Conservation (phyloP, 2,113 vertebrate genomes). For the Ursus arctos region DNA sequence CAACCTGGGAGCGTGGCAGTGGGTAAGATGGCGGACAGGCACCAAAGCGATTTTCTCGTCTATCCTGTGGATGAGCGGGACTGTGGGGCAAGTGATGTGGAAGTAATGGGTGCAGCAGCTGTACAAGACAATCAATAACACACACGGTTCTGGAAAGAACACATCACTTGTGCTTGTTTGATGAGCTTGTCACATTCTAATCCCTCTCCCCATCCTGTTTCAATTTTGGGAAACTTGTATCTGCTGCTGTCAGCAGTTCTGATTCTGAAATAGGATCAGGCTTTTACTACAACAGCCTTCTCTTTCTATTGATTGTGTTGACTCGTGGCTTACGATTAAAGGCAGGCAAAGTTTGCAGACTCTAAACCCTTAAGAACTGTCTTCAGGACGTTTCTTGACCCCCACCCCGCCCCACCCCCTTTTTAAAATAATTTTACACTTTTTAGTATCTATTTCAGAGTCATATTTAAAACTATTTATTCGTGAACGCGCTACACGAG, state of each 20-base stretch:
- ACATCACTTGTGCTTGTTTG: conserved; percentile 96
- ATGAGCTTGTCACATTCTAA: conserved; percentile 99
- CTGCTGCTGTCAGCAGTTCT: conserved; percentile 96
- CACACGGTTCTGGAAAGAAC: conserved; percentile 97
- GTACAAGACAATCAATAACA: conserved; percentile 91
- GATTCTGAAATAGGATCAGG: conserved; percentile 94
- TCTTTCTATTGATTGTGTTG: conserved; percentile 91
- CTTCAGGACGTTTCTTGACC: conserved; percentile 86
- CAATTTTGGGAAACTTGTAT: conserved; percentile 95
- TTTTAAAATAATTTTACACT: conserved; percentile 88
- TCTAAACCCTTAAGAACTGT: conserved; percentile 89
- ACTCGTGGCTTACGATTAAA: conserved; percentile 89
- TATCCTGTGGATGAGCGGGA: conserved; percentile 88
- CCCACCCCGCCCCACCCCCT: background rate
- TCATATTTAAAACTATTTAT: conserved; percentile 92
- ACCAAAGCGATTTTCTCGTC: conserved; percentile 93
- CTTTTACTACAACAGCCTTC: conserved; percentile 89
- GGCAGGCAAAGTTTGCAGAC: conserved; percentile 88
- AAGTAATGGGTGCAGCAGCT: conserved; percentile 90
- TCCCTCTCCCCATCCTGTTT: conserved; percentile 93
- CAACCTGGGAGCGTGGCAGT: conserved; percentile 84
- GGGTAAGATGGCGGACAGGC: conserved; percentile 86
- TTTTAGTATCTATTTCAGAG: conserved; percentile 90
- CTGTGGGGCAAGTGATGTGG: conserved; percentile 90
- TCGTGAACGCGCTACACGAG: conserved; percentile 86